phyloP scores from a whole-genome alignment of 2,888 invertebrate species.

The Chymomyza amoena region DNA sequence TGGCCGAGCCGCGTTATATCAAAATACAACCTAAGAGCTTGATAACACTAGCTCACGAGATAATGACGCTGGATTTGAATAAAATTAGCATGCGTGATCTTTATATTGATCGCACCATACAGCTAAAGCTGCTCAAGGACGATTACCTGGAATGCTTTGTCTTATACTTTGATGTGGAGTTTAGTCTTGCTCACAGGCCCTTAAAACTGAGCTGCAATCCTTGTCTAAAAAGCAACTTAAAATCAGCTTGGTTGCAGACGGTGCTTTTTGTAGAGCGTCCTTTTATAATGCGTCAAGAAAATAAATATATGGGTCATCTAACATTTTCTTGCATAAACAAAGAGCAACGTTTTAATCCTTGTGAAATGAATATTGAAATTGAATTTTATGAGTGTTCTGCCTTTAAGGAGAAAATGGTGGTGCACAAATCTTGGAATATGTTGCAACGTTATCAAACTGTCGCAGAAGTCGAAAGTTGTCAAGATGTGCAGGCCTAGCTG shows the following conservation, averaged over 20 bases:
- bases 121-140: slow-evolving; percentile 25
- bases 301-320: slow-evolving; percentile 40
- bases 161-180: slow-evolving; percentile 56
- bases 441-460: slow-evolving; percentile 33
- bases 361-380: slow-evolving; percentile 44
- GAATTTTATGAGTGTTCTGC: slow-evolving; percentile 26
- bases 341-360: slow-evolving; percentile 3
- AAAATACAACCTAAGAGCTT: slow-evolving; percentile 2
- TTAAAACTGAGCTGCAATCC: slow-evolving; percentile 50
- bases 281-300: slow-evolving; percentile 36
- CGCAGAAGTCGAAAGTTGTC: slow-evolving; percentile 42
- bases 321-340: slow-evolving; percentile 16
- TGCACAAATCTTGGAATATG: slow-evolving; percentile 48
- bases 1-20: slow-evolving; percentile 88
- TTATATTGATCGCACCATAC: slow-evolving; percentile 30
- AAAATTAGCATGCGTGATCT: slow-evolving; percentile 22
- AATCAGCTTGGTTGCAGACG: slow-evolving; percentile 50
- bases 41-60: slow-evolving; percentile 45
- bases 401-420: background rate
- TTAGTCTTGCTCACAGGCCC: slow-evolving; percentile 43
- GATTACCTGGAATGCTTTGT: slow-evolving; percentile 46
- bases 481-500: slow-evolving; percentile 31
- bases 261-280: slow-evolving; percentile 49
- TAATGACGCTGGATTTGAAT: slow-evolving; percentile 37
- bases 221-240: slow-evolving; percentile 6